phyloP scores from a whole-genome alignment of 1,140 invertebrate genomes.

The Ectropis grisescens region DNA sequence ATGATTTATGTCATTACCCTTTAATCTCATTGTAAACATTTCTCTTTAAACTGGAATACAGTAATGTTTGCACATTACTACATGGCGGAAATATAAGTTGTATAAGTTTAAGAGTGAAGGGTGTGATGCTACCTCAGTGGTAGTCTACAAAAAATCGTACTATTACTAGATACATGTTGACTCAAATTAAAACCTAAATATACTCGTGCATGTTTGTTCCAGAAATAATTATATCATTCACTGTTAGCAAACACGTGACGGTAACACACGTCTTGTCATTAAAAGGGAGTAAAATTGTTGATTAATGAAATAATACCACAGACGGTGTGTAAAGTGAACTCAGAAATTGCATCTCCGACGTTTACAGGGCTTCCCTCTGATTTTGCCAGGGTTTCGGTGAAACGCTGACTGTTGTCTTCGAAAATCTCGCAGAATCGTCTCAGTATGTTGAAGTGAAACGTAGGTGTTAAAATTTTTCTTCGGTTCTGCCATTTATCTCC shows the following conservation, averaged over 20 bases:
- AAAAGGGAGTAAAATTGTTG: not conserved
- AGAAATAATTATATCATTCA: too few relatives aligned
- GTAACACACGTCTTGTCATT: not conserved
- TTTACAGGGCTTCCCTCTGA: conserved; percentile 60
- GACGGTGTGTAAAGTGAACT: conserved; percentile 78
- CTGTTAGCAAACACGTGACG: too few relatives aligned
- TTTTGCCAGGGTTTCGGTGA: conserved; percentile 32
- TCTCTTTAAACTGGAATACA: too few relatives aligned
- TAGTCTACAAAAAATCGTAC: too few relatives aligned
- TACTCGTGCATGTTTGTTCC: too few relatives aligned
- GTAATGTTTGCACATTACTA: too few relatives aligned
- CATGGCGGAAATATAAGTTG: too few relatives aligned
- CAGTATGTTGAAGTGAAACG: conserved; percentile 92
- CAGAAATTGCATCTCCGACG: conserved; percentile 76
- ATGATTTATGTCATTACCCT: too few relatives aligned
- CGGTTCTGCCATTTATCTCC: conserved; percentile 79
- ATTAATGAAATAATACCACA: conserved; percentile 29
- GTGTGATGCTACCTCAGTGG: too few relatives aligned
- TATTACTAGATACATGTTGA: too few relatives aligned
- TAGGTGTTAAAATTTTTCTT: conserved; percentile 87
- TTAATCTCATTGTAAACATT: too few relatives aligned
- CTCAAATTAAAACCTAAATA: not conserved
- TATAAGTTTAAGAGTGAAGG: too few relatives aligned
- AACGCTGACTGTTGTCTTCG: conserved; percentile 54
- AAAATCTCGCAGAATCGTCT: conserved; percentile 78